phyloP scores from a whole-genome alignment of 1,140 invertebrate genomes.

The Zaprionus africanus region DNA sequence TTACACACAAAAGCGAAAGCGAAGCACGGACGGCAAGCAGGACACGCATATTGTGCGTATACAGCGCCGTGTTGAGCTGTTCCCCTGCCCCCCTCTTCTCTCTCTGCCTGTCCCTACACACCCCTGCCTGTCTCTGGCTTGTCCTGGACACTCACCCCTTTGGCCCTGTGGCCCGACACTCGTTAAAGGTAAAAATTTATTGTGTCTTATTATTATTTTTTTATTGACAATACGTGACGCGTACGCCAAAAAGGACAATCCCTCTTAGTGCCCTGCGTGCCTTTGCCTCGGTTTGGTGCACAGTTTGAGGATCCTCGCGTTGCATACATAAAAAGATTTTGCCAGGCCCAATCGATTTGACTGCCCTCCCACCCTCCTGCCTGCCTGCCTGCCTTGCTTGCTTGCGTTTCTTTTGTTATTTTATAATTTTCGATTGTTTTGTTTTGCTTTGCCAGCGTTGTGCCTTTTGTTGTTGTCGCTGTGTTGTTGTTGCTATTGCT shows the following conservation, averaged over 20 bases:
- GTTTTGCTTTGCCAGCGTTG: constrained; percentile 56
- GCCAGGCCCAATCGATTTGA: constrained; percentile 65
- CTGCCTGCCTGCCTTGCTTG: background rate
- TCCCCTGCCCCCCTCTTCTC: background rate
- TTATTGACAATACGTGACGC: constrained; percentile 84
- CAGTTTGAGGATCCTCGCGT: constrained; percentile 56
- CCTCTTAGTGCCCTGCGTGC: constrained; percentile 9
- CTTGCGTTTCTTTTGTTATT: constrained; percentile 67
- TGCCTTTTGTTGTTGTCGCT: constrained; percentile 18
- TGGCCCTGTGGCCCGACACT: constrained; percentile 36
- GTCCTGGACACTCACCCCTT: constrained; percentile 10
- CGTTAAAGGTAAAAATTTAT: constrained; percentile 84
- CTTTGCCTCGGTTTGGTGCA: background rate
- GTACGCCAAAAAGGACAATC: constrained; percentile 70
- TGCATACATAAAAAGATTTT: constrained; percentile 71
- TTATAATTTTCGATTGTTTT: constrained; percentile 83
- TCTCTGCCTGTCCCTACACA: background rate
- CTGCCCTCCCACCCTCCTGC: constrained; percentile 16
- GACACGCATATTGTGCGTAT: constrained; percentile 59
- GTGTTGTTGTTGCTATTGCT: constrained; percentile 1
- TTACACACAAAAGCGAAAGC: constrained; percentile 61
- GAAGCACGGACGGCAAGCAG: constrained; percentile 30
- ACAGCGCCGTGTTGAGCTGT: background rate
- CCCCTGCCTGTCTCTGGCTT: background rate
- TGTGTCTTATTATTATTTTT: constrained; percentile 84